A percentile compares a stretch with the other conserved stretches of the same genome.
phyloP scores from a whole-genome alignment of 2,797 vertebrate species.

The Anguilla obscura region DNA sequence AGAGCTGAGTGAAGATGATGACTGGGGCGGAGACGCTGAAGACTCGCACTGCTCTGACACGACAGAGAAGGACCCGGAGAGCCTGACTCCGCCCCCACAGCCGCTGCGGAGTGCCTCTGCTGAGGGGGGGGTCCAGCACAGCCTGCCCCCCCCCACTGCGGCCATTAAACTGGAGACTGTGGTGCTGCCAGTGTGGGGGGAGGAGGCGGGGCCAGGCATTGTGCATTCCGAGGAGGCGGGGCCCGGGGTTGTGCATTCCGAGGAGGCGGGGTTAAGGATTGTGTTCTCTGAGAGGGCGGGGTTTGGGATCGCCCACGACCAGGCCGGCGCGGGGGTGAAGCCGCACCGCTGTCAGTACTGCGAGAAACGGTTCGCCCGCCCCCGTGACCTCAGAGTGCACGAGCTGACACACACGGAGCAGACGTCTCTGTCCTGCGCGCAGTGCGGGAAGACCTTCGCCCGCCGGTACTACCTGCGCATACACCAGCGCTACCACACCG shows the following conservation, averaged over 20 bases:
- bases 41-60: not conserved
- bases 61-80: not conserved
- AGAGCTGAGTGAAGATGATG: not conserved
- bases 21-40: not conserved
- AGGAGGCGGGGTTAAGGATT: not conserved
- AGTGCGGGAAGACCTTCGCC: not conserved
- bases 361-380: not conserved
- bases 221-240: too few species aligned
- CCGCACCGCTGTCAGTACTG: not conserved
- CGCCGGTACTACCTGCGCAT: not conserved
- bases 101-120: not conserved
- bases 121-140: not conserved
- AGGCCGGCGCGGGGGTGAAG: not conserved
- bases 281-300: not conserved
- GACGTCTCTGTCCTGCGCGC: not conserved
- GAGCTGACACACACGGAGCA: not conserved
- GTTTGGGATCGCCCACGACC: not conserved
- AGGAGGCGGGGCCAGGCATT: not conserved
- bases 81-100: not conserved
- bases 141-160: not conserved
- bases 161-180: not conserved
- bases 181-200: not conserved
- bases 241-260: too few species aligned
- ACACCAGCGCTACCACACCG: slow-evolving; percentile 2
- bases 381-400: not conserved